Conservation (phyloP, 2,113 vertebrate genomes). For the Ophiodon elongatus region DNA sequence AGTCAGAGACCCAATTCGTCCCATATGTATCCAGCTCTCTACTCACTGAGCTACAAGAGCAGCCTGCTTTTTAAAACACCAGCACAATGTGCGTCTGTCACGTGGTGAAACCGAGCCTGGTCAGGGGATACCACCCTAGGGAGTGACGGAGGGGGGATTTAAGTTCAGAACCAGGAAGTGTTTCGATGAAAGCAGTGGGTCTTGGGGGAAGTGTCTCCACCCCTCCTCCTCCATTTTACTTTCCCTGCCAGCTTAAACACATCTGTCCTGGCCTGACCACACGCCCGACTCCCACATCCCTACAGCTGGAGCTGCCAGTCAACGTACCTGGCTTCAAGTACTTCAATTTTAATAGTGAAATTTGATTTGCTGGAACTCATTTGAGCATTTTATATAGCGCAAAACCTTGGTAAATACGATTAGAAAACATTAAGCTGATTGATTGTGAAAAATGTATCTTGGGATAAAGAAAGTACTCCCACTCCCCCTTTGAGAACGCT, state of each 20-base stretch:
- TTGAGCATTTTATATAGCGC: background rate
- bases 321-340: conserved; percentile 25
- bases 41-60: conserved; percentile 35
- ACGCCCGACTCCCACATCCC: conserved; percentile 32
- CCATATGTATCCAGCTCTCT: conserved; percentile 54
- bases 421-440: conserved; percentile 15
- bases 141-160: conserved; percentile 58
- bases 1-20: conserved; percentile 37
- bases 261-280: conserved; percentile 70
- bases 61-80: conserved; percentile 36
- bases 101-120: conserved; percentile 53
- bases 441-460: background rate
- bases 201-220: conserved; percentile 45
- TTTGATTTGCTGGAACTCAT: background rate
- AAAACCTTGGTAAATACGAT: background rate
- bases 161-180: conserved; percentile 77
- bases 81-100: conserved; percentile 59
- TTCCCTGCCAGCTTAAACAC: conserved; percentile 79
- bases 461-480: background rate
- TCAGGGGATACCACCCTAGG: conserved; percentile 65
- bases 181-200: conserved; percentile 65
- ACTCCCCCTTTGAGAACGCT: no score
- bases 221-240: conserved; percentile 59
- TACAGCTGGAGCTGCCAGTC: conserved; percentile 50
- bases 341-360: background rate